Base-by-base conservation (phyloP, 2,113 vertebrate species). In the Ctenodactylus gundi region DNA sequence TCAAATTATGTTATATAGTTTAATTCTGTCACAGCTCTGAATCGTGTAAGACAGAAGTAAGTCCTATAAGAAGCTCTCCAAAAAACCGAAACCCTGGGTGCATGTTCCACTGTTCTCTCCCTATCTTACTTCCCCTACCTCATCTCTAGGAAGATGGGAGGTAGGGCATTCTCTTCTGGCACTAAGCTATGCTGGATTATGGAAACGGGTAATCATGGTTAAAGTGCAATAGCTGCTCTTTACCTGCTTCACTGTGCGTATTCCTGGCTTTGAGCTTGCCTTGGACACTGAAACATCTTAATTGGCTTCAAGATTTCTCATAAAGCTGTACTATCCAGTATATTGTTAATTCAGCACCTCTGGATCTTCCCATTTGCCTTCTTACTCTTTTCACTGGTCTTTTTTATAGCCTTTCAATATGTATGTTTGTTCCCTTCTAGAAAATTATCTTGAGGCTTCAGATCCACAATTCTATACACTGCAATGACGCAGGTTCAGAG, bases 341-440 rank as follows among this genome's bases (percentile, higher is more conserved):
- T 21, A 76, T 9, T 78, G 62, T 62, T 81, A 46, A 73, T 20
- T 46, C 27, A 53, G 36, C 68, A 21, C 67, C 51, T 84, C 55
- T 20, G 13, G 73, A 51, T 17, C 46, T 72, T 92, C 55, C 46
- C 29, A 65, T 27, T 92, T 88, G 20, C 49, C 41, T 58, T n/a
- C 36, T 80, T 86, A 25, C 18, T 44, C 65, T 44, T 86, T 60
- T 46, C 3, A 41, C 3, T 85, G 21, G 23, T 57, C 44, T 70
- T 91, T 89, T n/a, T 73, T 82, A 94, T 83, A 90, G 29, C 18
- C 21, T 70, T 84, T 36, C 36, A 75, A 29, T 80, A 18, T 83
- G 39, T n/a, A 78, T 51, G 18, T 84, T 34, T 95, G 46, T 17
- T 73, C 34, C 85, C 64, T 73, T 75, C 36, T 86, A 60, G 88